Conservation (phyloP, 2,113 vertebrate genomes). For the Tiliqua scincoides region DNA sequence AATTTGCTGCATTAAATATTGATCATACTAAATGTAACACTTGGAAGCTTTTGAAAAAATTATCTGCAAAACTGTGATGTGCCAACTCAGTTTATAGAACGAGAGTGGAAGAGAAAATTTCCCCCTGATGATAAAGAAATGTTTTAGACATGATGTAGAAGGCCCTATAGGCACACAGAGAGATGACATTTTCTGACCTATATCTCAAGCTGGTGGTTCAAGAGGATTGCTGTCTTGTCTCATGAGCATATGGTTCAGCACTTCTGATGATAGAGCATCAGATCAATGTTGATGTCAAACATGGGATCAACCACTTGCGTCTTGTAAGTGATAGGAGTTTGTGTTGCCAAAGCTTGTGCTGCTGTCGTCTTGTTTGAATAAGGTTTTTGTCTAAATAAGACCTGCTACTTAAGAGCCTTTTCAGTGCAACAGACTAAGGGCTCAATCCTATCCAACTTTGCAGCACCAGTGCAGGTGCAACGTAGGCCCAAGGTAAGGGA, state of each 20-base stretch:
- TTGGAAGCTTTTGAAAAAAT: background rate
- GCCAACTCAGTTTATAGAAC: background rate
- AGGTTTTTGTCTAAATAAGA: slow-evolving; percentile 16
- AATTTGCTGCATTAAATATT: slow-evolving; percentile 15
- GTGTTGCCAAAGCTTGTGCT: background rate
- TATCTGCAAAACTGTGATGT: background rate
- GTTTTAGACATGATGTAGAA: background rate
- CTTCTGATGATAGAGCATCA: background rate
- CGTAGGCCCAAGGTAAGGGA: too few relatives aligned
- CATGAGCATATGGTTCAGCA: background rate
- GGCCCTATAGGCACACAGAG: background rate
- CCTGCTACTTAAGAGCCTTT: slow-evolving; percentile 10
- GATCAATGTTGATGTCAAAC: background rate
- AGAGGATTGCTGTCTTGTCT: background rate
- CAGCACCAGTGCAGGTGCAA: too few relatives aligned
- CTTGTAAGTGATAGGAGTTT: background rate
- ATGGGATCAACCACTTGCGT: background rate
- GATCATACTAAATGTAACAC: background rate
- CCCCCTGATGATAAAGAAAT: background rate
- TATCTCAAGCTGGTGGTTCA: slow-evolving; percentile 34
- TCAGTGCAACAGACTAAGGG: too few relatives aligned
- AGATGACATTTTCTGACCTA: slow-evolving; percentile 41
- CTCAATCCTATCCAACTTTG: too few relatives aligned
- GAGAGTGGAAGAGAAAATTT: slow-evolving; percentile 19
- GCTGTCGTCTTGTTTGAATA: slow-evolving; percentile 1